These are phyloP conservation scores for Megaceryle maxima DNA, from an alignment of 2,113 vertebrate genomes.

Conservation along the genomic window DNA sequence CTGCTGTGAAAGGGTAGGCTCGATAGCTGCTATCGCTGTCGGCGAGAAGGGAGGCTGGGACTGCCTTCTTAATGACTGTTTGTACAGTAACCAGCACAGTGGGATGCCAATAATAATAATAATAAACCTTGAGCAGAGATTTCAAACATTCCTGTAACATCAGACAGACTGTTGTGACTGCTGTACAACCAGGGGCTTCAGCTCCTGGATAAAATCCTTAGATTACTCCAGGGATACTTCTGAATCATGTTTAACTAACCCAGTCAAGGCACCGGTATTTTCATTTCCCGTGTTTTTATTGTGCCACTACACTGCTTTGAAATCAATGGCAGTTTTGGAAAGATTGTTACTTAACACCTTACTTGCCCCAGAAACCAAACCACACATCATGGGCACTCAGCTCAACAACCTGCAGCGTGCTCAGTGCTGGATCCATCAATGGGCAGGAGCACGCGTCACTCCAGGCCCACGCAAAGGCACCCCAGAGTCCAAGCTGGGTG, in stretches of 20 bases:
- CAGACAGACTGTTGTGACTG: background rate
- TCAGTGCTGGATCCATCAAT: background rate
- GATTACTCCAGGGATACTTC: background rate
- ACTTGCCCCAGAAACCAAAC: background rate
- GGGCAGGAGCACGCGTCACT: rapidly evolving
- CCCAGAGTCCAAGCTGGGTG: rapidly evolving
- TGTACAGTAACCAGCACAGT: background rate
- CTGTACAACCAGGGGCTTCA: background rate
- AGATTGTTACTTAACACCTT: background rate
- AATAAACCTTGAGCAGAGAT: slow-evolving; percentile 31
- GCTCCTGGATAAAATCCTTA: background rate
- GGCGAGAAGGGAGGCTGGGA: background rate
- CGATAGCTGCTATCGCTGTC: background rate
- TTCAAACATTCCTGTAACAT: slow-evolving; percentile 3
- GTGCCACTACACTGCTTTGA: background rate
- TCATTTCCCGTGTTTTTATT: background rate
- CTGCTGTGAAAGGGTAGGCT: background rate
- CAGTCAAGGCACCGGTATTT: background rate
- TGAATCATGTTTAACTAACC: background rate
- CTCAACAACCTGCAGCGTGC: background rate
- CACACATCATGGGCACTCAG: rapidly evolving
- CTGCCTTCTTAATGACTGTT: background rate
- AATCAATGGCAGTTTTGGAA: background rate
- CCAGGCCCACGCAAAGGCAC: background rate
- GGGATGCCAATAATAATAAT: background rate